Evolutionary conservation across 2,797 vertebrate genomes (phyloP), one percentile per base, ranked within the genome.

Genomic region (Gallinago nigripennis): DNA sequence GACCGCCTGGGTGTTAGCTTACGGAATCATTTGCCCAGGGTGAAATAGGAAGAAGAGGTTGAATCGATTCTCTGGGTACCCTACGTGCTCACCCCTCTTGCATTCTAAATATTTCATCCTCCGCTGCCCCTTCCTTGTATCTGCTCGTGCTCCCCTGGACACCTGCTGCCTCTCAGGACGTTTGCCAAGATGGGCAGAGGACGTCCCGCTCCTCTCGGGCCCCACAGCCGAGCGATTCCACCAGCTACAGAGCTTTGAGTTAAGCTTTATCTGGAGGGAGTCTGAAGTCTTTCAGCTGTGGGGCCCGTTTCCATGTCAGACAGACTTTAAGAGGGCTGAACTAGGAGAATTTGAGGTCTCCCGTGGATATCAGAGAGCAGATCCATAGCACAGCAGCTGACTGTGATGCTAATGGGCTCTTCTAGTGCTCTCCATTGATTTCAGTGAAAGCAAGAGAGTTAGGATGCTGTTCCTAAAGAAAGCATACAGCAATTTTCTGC

Each of bases 361-460:
- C 76, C 2, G 0, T 33, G 71, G 82, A 35, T 78, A 75, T 60
- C 78, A 61, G 73, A 37, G 64, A 76, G 66, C 70, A 92, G 48
- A 92, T 80, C 85, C 85, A 61, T 33, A 84, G 83, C 78, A 33
- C 73, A 66, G 90, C 83, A 85, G 63, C 56, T 69, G 77, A 19
- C 73, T 93, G 46, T 35, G 68, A 82, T 88, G 77, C 56, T 95
- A 80, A 95, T 80, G 81, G 92, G 21, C 68, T 90, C 88, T 89
- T 87, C 75, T 53, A 69, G 83, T 20, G 71, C 48, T 85, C 45
- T 90, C 81, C 88, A 92, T 89, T 87, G 95, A 95, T 95, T 96
- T 91, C 37, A 45, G 48, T 17, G 48, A 88, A 88, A 95, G 84
- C 39, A 68, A 80, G 41, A 83, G 25, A 0, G 0, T 50, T 57